Conservation (phyloP, 2,888 invertebrate genomes). For the Ptychoptera contaminata region DNA sequence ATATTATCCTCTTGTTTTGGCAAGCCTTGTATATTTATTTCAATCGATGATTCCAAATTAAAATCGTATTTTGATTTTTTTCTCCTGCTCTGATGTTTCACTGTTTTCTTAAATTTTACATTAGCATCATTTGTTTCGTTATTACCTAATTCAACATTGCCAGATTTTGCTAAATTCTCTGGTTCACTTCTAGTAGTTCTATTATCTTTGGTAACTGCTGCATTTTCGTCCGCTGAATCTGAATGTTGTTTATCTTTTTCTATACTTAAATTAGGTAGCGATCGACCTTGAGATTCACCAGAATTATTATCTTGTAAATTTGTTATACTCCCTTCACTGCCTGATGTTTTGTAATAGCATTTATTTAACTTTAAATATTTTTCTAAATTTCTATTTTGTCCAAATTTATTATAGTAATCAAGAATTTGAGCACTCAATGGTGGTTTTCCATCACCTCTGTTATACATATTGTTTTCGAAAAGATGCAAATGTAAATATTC, state of each 20-base stretch:
- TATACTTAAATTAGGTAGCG: background rate
- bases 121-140: background rate
- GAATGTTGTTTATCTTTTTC: background rate
- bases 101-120: background rate
- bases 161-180: background rate
- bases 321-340: constrained; percentile 10
- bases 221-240: background rate
- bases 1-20: too few relatives aligned
- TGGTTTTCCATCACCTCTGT: too few relatives aligned
- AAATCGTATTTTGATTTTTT: constrained; percentile 6
- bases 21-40: constrained; percentile 4
- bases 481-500: too few relatives aligned
- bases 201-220: background rate
- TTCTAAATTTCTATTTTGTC: constrained; percentile 46
- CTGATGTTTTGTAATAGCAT: constrained; percentile 9
- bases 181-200: background rate
- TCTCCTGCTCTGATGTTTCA: background rate
- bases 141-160: background rate
- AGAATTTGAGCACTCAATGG: constrained; percentile 23
- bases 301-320: background rate
- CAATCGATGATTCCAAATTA: constrained; percentile 7
- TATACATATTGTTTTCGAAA: too few relatives aligned
- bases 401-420: constrained; percentile 54
- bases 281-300: background rate
- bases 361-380: constrained; percentile 39